Conservation (phyloP, 2,888 invertebrate species). For the Cybosia mesomella region DNA sequence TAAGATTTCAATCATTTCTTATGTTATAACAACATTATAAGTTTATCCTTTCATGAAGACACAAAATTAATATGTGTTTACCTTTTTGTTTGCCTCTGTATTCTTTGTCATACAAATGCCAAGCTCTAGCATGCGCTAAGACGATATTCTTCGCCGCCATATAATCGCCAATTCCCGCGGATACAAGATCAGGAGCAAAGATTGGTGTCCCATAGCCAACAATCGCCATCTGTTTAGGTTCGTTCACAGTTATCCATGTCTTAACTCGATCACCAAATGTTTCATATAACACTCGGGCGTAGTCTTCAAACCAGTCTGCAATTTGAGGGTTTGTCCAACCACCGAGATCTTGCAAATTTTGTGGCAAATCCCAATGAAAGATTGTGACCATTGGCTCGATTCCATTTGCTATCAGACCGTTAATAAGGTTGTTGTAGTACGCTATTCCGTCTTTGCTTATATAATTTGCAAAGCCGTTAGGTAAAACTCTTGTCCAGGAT, state of each 20-base stretch:
- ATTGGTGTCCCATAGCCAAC: constrained; percentile 77
- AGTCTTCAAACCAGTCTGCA: constrained; percentile 81
- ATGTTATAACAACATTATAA: no score
- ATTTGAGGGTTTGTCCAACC: constrained; percentile 84
- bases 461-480: constrained; percentile 82
- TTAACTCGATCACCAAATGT: constrained; percentile 84
- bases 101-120: constrained; percentile 77
- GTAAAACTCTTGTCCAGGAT: constrained; percentile 89
- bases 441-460: constrained; percentile 88
- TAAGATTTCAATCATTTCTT: no score
- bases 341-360: constrained; percentile 84
- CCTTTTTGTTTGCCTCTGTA: constrained; percentile 68
- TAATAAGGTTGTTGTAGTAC: constrained; percentile 89
- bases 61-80: constrained; percentile 24
- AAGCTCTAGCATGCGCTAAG: constrained; percentile 86
- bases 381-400: constrained; percentile 88
- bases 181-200: constrained; percentile 71
- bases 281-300: constrained; percentile 75
- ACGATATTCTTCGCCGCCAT: constrained; percentile 82
- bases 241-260: constrained; percentile 88
- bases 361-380: constrained; percentile 86
- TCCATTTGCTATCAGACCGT: constrained; percentile 85
- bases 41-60: no score
- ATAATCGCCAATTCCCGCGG: constrained; percentile 82
- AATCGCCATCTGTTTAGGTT: constrained; percentile 78